phyloP scores from a whole-genome alignment of 1,140 invertebrate species.

The Caerostris darwini region DNA sequence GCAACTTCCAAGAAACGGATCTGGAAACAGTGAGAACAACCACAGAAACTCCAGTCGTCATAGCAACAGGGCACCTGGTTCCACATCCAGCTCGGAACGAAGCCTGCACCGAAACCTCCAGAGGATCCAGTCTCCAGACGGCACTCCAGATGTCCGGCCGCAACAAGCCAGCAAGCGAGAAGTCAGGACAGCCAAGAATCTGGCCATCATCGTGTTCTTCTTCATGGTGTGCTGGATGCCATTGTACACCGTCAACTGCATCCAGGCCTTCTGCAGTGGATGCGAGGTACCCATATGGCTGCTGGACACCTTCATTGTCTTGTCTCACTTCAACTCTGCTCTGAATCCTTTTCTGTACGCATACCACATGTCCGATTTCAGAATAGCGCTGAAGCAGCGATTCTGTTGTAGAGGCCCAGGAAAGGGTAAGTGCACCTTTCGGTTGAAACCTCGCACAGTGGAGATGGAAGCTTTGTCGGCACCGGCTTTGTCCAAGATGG shows the following conservation, averaged over 20 bases:
- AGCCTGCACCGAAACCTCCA: slow-evolving; percentile 60
- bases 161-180: slow-evolving; percentile 85
- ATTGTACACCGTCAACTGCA: slow-evolving; percentile 94
- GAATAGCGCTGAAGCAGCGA: slow-evolving; percentile 85
- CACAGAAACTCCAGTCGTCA: slow-evolving; percentile 6
- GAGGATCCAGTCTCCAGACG: not conserved
- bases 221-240: slow-evolving; percentile 97
- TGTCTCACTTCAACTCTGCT: slow-evolving; percentile 94
- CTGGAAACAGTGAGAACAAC: not conserved
- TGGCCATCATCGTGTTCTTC: slow-evolving; percentile 94
- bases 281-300: slow-evolving; percentile 87
- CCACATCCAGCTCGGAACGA: slow-evolving; percentile 72
- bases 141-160: not conserved
- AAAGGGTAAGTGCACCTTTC: slow-evolving; percentile 62
- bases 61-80: not conserved
- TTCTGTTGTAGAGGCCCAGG: slow-evolving; percentile 82
- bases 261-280: slow-evolving; percentile 89
- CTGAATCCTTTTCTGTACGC: slow-evolving; percentile 94
- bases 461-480: slow-evolving; percentile 73
- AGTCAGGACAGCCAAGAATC: slow-evolving; percentile 94
- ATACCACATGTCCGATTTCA: slow-evolving; percentile 93
- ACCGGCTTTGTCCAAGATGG: slow-evolving; percentile 66
- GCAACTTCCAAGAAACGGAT: slow-evolving; percentile 54
- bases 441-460: slow-evolving; percentile 33
- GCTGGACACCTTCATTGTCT: slow-evolving; percentile 91